Evolutionary conservation across 1,140 invertebrate genomes (phyloP), one percentile per base, ranked within the genome.

Genomic region (Colletes gigas): DNA sequence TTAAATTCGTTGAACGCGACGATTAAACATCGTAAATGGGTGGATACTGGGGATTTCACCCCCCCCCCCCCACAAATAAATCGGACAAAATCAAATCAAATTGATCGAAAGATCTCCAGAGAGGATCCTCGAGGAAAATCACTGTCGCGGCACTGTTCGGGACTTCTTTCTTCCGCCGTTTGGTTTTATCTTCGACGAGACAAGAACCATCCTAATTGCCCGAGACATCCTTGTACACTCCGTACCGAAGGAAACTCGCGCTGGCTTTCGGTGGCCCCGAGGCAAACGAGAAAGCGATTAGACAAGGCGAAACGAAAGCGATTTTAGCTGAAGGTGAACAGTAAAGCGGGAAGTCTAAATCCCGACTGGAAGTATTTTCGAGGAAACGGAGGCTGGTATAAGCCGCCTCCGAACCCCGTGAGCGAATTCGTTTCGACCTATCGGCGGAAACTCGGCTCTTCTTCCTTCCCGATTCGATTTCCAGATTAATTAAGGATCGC

Each of bases 401-500:
- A 84, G 65, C 78, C 72, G 67, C 19, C 82, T 73, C 30, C 66
- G 55, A 19, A 52, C 68, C 55, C 10, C n/a, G 44, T 47, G 19
- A 67, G 8, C 52, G 57, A 30, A 41, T 71, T 78, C 65, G 60
- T 62, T 68, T 72, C 79, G 79, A 83, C 66, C 80, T 85, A 86
- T 86, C 84, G 83, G 57, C 75, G 69, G 69, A 60, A 47, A 82
- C 71, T 78, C 83, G 57, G 39, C 60, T 66, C 63, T 12, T 67
- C 47, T 72, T 70, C 63, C 65, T 70, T 62, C 83, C 62, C 68
- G 70, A 86, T 86, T 86, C 84, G 85, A 87, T 87, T 87, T 83
- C 85, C 84, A 87, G 81, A 87, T 87, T 87, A 87, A 87, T 87
- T 87, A 87, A 87, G 85, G 84, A 83, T 81, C 82, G 84, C 77